These are phyloP conservation scores for Drosophila yooni DNA, from an alignment of 2,888 invertebrate species.

Conservation along the genomic window DNA sequence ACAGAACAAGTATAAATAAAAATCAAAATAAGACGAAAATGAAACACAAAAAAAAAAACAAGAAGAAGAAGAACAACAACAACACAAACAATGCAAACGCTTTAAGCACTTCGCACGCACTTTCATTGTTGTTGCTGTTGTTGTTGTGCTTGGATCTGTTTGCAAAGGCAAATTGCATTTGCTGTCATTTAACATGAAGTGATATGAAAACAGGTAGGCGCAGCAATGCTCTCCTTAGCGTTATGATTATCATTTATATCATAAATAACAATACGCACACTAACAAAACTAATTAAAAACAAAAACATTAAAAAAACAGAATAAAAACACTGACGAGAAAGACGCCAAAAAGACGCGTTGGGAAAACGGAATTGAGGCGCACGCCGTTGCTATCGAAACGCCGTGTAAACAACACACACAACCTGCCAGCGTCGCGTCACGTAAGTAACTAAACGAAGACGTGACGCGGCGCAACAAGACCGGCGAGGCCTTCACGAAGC, in stretches of 20 bases:
- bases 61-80: background rate
- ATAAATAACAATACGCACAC: slow-evolving; percentile 45
- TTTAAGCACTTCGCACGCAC: slow-evolving; percentile 43
- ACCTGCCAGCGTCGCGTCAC: slow-evolving; percentile 62
- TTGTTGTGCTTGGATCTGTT: slow-evolving; percentile 7
- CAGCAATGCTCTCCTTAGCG: slow-evolving; percentile 28
- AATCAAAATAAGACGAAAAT: slow-evolving; percentile 17
- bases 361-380: slow-evolving; percentile 19
- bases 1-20: slow-evolving; percentile 33
- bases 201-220: slow-evolving; percentile 33
- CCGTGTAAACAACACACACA: slow-evolving; percentile 25
- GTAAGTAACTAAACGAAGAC: slow-evolving; percentile 56
- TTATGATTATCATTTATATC: slow-evolving; percentile 12
- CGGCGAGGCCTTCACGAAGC: slow-evolving; percentile 28
- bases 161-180: slow-evolving; percentile 38
- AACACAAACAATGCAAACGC: slow-evolving; percentile 43
- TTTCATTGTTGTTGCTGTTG: slow-evolving; percentile 17
- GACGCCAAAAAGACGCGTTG: slow-evolving; percentile 37
- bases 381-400: slow-evolving; percentile 14
- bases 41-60: background rate
- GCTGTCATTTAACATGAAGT: slow-evolving; percentile 37
- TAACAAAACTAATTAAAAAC: slow-evolving; percentile 15
- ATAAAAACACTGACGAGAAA: slow-evolving; percentile 34
- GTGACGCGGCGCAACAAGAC: slow-evolving; percentile 34
- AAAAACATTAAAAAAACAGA: slow-evolving; percentile 18